Conservation (phyloP, 2,797 vertebrate genomes). For the Neostethus bicornis region DNA sequence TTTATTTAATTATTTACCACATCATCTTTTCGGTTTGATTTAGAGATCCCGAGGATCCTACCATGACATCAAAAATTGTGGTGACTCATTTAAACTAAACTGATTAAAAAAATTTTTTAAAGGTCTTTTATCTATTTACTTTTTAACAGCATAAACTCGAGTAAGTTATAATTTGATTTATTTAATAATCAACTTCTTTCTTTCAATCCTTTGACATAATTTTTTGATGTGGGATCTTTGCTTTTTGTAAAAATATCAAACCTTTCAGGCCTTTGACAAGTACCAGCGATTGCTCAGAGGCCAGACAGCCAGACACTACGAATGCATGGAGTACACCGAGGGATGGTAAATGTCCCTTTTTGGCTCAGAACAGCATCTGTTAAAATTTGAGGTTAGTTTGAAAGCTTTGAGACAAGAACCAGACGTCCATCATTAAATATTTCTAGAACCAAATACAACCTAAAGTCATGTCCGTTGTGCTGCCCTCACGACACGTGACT, state of each 20-base stretch:
- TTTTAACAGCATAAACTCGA: no score
- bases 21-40: no score
- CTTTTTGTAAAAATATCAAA: conserved; percentile 13
- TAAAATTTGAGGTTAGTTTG: conserved; percentile 51
- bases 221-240: background rate
- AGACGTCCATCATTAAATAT: conserved; percentile 59
- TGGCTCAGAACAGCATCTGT: conserved; percentile 40
- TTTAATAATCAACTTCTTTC: background rate
- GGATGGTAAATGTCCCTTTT: conserved; percentile 57
- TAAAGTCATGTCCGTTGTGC: conserved; percentile 20
- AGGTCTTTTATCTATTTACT: no score
- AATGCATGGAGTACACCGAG: conserved; percentile 35
- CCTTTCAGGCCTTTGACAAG: conserved; percentile 18
- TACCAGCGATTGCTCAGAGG: conserved; percentile 49
- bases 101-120: no score
- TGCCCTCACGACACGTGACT: no score
- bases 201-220: background rate
- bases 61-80: no score
- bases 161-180: background rate
- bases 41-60: no score
- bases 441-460: conserved; percentile 52
- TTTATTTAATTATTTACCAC: no score
- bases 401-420: conserved; percentile 55
- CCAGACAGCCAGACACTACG: conserved; percentile 44
- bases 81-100: no score